phyloP scores from a whole-genome alignment of 2,888 invertebrate species.

The Liodrosophila aerea region DNA sequence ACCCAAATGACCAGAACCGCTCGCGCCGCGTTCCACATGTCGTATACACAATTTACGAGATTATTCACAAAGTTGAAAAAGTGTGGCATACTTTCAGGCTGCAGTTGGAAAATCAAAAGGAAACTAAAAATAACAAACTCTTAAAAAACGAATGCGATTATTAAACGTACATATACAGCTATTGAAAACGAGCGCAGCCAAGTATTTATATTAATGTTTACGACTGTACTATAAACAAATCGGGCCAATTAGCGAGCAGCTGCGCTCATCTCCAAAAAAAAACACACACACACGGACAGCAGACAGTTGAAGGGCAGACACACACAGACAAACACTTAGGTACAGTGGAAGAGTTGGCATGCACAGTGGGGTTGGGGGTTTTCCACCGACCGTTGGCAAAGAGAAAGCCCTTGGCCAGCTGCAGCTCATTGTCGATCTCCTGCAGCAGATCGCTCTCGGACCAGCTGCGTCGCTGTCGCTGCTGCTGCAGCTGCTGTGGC shows the following conservation, averaged over 20 bases:
- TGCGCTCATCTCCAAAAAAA: constrained; percentile 38
- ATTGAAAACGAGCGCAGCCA: constrained; percentile 34
- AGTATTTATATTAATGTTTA: constrained; percentile 2
- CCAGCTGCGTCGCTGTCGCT: constrained; percentile 81
- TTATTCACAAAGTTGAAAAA: constrained; percentile 7
- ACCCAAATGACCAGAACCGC: constrained; percentile 41
- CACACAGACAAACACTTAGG: background rate
- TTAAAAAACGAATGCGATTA: constrained; percentile 23
- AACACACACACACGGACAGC: constrained; percentile 7
- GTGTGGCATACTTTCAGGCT: constrained; percentile 68
- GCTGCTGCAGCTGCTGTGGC: constrained; percentile 77
- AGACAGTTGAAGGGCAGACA: constrained; percentile 46
- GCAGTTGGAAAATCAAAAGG: constrained; percentile 24
- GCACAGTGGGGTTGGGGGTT: constrained; percentile 13
- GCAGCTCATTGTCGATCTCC: constrained; percentile 85
- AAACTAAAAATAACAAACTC: constrained; percentile 34
- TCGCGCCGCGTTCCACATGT: constrained; percentile 44
- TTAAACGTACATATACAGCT: constrained; percentile 12
- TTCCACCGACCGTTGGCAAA: constrained; percentile 81
- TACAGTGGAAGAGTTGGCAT: background rate
- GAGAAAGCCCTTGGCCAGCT: constrained; percentile 86
- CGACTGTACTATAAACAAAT: constrained; percentile 22
- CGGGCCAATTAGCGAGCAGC: constrained; percentile 48
- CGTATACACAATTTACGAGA: constrained; percentile 65
- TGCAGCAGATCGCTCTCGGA: constrained; percentile 84